Evolutionary conservation across 2,888 invertebrate species (phyloP).

Genomic region (Theretra japonica): DNA sequence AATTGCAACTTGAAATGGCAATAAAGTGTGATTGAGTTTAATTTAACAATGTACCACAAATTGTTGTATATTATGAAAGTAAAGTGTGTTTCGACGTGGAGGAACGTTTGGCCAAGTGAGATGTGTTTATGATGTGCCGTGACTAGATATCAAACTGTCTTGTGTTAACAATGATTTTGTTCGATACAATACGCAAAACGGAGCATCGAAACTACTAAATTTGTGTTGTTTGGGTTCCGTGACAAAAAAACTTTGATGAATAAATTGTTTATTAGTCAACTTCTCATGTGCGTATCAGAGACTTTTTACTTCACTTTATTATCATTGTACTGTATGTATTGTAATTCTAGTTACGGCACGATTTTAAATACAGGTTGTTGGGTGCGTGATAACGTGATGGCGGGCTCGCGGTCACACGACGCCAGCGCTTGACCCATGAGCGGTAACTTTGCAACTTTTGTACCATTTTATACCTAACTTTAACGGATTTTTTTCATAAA

Average conservation of each 20-base stretch:
- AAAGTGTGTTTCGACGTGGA: neutral
- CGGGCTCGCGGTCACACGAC: neutral
- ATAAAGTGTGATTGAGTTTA: constrained; percentile 12
- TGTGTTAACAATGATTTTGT: neutral
- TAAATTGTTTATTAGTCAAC: no score
- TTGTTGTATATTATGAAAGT: neutral
- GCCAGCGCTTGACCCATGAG: neutral
- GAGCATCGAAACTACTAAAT: no score
- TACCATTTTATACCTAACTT: neutral
- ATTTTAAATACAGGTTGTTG: neutral
- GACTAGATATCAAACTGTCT: neutral
- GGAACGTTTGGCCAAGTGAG: neutral
- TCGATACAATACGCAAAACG: neutral
- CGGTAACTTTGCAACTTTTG: neutral
- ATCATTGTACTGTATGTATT: no score
- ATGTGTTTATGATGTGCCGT: neutral
- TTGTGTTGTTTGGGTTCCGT: no score
- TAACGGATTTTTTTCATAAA: no score
- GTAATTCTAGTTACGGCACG: neutral
- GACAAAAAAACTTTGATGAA: no score
- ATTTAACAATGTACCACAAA: neutral
- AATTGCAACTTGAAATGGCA: neutral
- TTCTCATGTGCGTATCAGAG: no score
- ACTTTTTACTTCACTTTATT: no score
- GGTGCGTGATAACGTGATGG: neutral